phyloP scores from a whole-genome alignment of 2,888 invertebrate species.

The Fragum fragum region DNA sequence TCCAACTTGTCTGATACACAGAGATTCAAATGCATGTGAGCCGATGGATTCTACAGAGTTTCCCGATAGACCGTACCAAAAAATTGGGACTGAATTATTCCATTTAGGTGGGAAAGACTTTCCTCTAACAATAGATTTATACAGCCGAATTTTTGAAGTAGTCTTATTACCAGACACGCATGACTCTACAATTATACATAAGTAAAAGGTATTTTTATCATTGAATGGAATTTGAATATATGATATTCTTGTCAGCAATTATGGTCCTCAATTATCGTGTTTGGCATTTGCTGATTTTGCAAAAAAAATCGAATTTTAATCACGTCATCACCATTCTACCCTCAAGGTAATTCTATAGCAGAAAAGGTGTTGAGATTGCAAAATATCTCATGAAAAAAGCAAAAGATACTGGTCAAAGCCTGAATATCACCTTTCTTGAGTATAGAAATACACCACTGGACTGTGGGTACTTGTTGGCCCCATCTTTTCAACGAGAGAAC shows the following conservation, averaged over 20 bases:
- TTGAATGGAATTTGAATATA: constrained; percentile 61
- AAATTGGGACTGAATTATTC: no score
- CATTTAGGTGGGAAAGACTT: constrained; percentile 39
- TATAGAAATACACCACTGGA: constrained; percentile 63
- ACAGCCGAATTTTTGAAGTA: constrained; percentile 66
- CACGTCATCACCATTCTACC: constrained; percentile 50
- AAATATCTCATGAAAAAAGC: constrained; percentile 53
- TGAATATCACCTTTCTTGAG: constrained; percentile 56
- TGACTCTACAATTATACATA: constrained; percentile 46
- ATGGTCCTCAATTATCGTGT: constrained; percentile 54
- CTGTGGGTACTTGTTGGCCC: constrained; percentile 51
- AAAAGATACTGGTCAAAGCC: constrained; percentile 33
- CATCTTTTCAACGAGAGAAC: not conserved
- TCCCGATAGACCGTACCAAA: no score
- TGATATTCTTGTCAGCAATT: constrained; percentile 48
- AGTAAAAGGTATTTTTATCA: constrained; percentile 50
- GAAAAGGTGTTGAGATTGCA: constrained; percentile 58
- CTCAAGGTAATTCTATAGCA: constrained; percentile 47
- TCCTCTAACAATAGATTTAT: constrained; percentile 55
- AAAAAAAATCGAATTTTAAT: constrained; percentile 49
- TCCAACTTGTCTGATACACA: not conserved
- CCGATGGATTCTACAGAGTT: not conserved
- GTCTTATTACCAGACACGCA: constrained; percentile 36
- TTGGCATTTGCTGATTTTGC: constrained; percentile 50
- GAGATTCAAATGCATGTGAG: not conserved